Evolutionary conservation across 2,113 vertebrate species (phyloP).

Genomic region (Ictalurus furcatus): DNA sequence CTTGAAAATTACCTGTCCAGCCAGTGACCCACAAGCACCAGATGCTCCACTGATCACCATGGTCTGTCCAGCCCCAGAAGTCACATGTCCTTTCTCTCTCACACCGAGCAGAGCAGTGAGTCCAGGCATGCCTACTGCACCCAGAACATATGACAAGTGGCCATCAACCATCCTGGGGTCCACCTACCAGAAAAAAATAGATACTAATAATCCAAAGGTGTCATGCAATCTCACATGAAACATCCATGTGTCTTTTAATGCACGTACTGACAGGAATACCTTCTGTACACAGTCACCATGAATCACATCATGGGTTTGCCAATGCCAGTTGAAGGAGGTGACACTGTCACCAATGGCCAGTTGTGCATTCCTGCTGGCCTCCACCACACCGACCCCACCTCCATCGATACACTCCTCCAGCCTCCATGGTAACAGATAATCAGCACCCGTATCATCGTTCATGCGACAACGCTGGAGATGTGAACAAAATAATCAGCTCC

Average conservation of each 20-base stretch:
- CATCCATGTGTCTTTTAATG: background rate
- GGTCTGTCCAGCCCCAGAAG: slow-evolving; percentile 81
- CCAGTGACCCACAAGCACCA: slow-evolving; percentile 90
- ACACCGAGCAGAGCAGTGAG: slow-evolving; percentile 86
- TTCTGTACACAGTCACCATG: slow-evolving; percentile 80
- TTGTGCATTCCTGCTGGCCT: slow-evolving; percentile 75
- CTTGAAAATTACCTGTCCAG: slow-evolving; percentile 82
- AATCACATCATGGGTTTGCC: slow-evolving; percentile 84
- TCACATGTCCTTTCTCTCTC: slow-evolving; percentile 86
- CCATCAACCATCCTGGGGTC: slow-evolving; percentile 81
- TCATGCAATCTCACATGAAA: background rate
- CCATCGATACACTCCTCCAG: slow-evolving; percentile 82
- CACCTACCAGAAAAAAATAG: slow-evolving; percentile 68
- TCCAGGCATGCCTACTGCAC: slow-evolving; percentile 87
- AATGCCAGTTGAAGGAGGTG: slow-evolving; percentile 88
- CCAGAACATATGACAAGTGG: slow-evolving; percentile 86
- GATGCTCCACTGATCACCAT: slow-evolving; percentile 95
- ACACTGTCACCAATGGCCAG: slow-evolving; percentile 78
- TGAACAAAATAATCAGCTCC: background rate
- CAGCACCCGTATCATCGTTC: slow-evolving; percentile 87
- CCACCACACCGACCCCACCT: slow-evolving; percentile 85
- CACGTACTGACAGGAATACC: slow-evolving; percentile 65
- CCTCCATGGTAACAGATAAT: slow-evolving; percentile 84
- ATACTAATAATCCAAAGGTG: background rate
- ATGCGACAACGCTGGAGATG: slow-evolving; percentile 85